Base-by-base conservation (phyloP, 2,113 vertebrate species). In the Petromus typicus region DNA sequence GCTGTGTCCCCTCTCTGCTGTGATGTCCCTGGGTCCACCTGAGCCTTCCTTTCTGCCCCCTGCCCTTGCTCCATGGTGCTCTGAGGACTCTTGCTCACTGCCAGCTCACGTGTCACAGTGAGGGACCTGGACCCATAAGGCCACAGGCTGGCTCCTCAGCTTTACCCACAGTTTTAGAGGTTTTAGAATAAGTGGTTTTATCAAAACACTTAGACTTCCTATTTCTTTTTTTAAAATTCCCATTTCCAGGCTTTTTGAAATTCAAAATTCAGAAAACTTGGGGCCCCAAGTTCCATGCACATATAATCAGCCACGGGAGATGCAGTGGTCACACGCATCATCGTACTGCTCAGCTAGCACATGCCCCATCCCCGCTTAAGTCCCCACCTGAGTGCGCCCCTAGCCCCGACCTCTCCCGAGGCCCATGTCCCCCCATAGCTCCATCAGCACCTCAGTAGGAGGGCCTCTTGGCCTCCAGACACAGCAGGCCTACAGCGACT, bases 301-400 rank as follows among this genome's bases (percentile, higher is more conserved):
- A 54, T 5, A 7, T 1, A 1, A 8, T 56, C 20, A 1, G n/a
- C 78, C 27, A 10, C 6, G 0, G 45, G n/a, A 43, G 23, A 40
- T 12, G 2, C 20, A 27, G 48, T 48, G 1, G 43, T 81, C 51
- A 13, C 27, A 1, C 25, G 34, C 63, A 34, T 43, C 43, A 3
- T 11, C 37, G 14, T 17, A 54, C 69, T 6, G 0, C 25, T 48
- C 14, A n/a, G 12, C 9, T 3, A 27, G 10, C 51, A 2, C 7
- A n/a, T 22, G 17, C 2, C 17, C 6, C 43, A 3, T 8, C n/a
- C 25, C 73, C 4, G 1, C 3, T 40, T 40, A 8, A 1, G 6
- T 14, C 23, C 23, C 59, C 2, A 3, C 6, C 16, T 7, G 0
- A 11, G 1, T 2, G 12, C 9, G n/a, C 3, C 32, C 13, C 25